phyloP scores from a whole-genome alignment of 2,888 invertebrate species.

The Pterostichus niger region DNA sequence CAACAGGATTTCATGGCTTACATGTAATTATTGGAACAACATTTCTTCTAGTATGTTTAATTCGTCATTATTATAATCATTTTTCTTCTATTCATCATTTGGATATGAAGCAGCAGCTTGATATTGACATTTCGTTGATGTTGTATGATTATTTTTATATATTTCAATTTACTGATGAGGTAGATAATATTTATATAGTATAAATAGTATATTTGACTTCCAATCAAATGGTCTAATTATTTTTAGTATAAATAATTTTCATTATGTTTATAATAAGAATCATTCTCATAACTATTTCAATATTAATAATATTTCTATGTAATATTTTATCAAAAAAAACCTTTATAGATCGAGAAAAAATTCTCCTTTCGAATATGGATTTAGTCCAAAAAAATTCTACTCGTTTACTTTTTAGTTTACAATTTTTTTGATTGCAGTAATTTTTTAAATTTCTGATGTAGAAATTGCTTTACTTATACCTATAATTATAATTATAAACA shows the following conservation, averaged over 20 bases:
- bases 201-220: conserved; percentile 84
- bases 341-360: conserved; percentile 79
- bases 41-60: conserved; percentile 77
- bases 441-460: conserved; percentile 85
- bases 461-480: conserved; percentile 83
- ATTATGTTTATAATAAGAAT: conserved; percentile 73
- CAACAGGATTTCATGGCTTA: conserved; percentile 85
- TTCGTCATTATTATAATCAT: conserved; percentile 77
- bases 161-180: conserved; percentile 84
- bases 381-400: conserved; percentile 77
- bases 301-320: conserved; percentile 78
- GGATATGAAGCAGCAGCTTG: conserved; percentile 82
- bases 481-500: conserved; percentile 76
- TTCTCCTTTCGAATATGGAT: conserved; percentile 81
- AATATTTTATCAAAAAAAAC: conserved; percentile 80
- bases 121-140: conserved; percentile 84
- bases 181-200: conserved; percentile 82
- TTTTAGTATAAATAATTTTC: conserved; percentile 81
- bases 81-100: conserved; percentile 79
- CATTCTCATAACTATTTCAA: conserved; percentile 76
- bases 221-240: conserved; percentile 81
- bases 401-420: conserved; percentile 79
- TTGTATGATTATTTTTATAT: conserved; percentile 80
- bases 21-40: conserved; percentile 82
- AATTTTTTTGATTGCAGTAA: conserved; percentile 82